Percentiles rank a stretch among this genome's conserved stretches.
Evolutionary conservation across 2,888 invertebrate species (phyloP).

Genomic region (Pollenia amentaria): DNA sequence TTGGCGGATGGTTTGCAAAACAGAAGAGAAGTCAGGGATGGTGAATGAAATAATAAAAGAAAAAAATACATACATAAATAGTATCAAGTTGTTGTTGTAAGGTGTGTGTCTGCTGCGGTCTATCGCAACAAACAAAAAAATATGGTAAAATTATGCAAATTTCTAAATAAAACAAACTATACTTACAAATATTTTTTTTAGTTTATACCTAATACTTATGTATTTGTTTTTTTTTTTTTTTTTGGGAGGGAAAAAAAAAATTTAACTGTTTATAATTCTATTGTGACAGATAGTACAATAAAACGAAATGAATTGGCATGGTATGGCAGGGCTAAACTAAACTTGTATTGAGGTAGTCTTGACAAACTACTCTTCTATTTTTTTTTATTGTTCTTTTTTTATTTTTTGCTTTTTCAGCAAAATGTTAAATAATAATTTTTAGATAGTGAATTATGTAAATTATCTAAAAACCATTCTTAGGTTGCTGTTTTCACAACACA

Average conservation of each 20-base stretch:
- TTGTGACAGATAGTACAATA: conserved; percentile 46
- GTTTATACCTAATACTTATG: too few relatives aligned
- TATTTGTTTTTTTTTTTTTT: conserved; percentile 22
- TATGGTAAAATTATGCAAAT: conserved; percentile 67
- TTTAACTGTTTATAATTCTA: conserved; percentile 28
- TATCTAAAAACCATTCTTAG: too few relatives aligned
- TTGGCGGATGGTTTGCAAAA: not conserved
- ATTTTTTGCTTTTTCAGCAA: not conserved
- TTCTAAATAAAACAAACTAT: conserved; percentile 53
- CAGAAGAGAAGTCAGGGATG: not conserved
- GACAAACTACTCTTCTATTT: conserved; percentile 33
- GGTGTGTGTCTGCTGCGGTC: conserved; percentile 17
- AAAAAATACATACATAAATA: conserved; percentile 2
- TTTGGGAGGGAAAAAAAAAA: not conserved
- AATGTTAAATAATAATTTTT: too few relatives aligned
- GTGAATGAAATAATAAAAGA: conserved; percentile 22
- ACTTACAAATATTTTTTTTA: conserved; percentile 13
- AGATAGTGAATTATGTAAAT: too few relatives aligned
- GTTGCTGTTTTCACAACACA: too few relatives aligned
- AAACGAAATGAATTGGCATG: conserved; percentile 24
- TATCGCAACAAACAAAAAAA: conserved; percentile 25
- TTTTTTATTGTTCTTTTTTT: conserved; percentile 7
- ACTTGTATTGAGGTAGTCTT: conserved; percentile 74
- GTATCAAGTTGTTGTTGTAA: conserved; percentile 1
- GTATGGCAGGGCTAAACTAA: conserved; percentile 62